Conservation (phyloP, 2,797 vertebrate genomes). For the Muraenolepis orangiensis region DNA sequence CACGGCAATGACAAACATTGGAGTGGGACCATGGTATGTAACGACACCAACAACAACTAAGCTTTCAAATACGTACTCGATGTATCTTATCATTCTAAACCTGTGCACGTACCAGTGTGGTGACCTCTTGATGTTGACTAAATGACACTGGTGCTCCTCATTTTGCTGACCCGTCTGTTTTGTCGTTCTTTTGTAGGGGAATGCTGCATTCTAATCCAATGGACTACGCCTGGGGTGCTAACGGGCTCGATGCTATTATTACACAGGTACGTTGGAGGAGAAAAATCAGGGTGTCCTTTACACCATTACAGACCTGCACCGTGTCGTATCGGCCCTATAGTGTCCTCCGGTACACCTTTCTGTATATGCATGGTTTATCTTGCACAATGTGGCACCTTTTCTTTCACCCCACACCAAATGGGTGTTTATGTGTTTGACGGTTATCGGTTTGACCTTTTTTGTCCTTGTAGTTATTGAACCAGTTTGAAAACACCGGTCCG, state of each 20-base stretch:
- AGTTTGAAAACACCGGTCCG: constrained; percentile 97
- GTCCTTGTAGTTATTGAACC: constrained; percentile 86
- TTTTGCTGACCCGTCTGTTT: not conserved
- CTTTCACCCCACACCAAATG: not conserved
- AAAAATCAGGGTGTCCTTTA: not conserved
- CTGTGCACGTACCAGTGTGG: not conserved
- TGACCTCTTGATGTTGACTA: constrained; percentile 2
- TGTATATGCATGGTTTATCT: not conserved
- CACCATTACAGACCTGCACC: not conserved
- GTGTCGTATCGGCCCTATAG: not conserved
- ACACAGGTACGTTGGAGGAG: constrained; percentile 82
- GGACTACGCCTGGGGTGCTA: constrained; percentile 98
- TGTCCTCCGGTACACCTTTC: not conserved
- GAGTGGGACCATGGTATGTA: constrained; percentile 90
- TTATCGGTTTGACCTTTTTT: constrained; percentile 3
- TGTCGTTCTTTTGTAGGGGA: constrained; percentile 74
- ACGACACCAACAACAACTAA: not conserved
- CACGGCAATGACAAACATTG: constrained; percentile 91
- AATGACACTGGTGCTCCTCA: not conserved
- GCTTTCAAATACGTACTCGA: not conserved
- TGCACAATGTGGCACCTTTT: not conserved
- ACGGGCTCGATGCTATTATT: constrained; percentile 94
- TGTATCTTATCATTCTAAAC: not conserved
- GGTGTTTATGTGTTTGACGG: not conserved
- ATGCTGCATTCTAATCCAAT: constrained; percentile 96